Base-by-base conservation (phyloP, 23 tunicate species). In the Styela clava region DNA sequence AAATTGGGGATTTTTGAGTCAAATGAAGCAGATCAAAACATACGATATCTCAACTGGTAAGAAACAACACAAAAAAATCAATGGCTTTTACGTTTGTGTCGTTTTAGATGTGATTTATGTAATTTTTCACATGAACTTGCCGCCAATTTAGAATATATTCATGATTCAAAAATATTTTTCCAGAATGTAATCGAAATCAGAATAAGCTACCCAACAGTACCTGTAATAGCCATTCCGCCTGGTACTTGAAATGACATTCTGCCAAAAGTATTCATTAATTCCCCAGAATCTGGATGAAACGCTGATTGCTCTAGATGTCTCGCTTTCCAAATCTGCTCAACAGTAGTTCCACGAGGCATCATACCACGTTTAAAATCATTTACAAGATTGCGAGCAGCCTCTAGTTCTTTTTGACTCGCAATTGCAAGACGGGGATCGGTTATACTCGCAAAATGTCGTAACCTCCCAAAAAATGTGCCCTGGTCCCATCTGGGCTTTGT, bases 211-310 rank as follows among this genome's bases (percentile, higher is more conserved):
- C n/a, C n/a, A n/a, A n/a, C n/a, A n/a, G n/a, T n/a, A 71, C 77
- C 98, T 32, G 98, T 93, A 3, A 93, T 76, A n/a, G 93, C 93
- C 98, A 93, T 93, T 28, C 98, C 98, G 18, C 98, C 98, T 27
- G 98, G 98, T 26, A 83, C 97, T 84, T 92, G 97, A 74, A 87
- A 92, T 2, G 92, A 52, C 97, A 92, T 92, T 32, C 97, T 63
- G 21, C 97, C 97, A 74, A 92, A 87, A 18, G 87, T 24, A 63
- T 92, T 92, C 97, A 92, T 92, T 64, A 88, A 85, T 34, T 84
- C 89, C 1, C 92, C 97, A 33, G 76, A 88, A 65, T 92, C 92
- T 7, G 97, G 97, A 79, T 87, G 97, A 68, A 74, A 92, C 7
- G 97, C 97, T 31, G 97, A 92, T 61, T 92, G 88, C 34, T 86